Conservation (phyloP, 2,888 invertebrate genomes). For the Dysmachus trigonus region DNA sequence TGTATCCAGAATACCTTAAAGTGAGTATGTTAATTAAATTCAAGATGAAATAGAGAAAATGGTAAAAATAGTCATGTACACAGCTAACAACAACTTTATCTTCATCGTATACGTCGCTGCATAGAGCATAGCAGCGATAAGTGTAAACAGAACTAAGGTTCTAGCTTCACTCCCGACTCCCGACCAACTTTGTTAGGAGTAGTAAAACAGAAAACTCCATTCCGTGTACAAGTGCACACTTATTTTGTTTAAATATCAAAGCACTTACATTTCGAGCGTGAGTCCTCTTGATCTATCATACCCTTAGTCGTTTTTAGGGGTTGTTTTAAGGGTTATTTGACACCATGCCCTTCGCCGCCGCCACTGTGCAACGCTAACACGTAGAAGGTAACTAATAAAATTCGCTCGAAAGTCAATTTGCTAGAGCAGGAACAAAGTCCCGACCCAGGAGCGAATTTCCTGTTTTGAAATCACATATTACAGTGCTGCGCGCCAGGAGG, state of each 20-base stretch:
- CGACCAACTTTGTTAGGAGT: neutral
- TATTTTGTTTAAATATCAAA: neutral
- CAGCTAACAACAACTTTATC: neutral
- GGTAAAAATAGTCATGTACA: neutral
- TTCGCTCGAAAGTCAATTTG: slow-evolving; percentile 12
- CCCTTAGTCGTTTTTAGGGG: neutral
- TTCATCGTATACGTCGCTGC: neutral
- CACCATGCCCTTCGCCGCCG: neutral
- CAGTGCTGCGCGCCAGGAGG: neutral
- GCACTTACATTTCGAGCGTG: neutral
- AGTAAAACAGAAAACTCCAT: neutral
- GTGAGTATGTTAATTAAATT: neutral
- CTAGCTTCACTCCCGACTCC: neutral
- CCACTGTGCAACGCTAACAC: neutral
- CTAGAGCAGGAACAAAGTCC: neutral
- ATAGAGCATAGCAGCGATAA: neutral
- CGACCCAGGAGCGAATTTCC: neutral
- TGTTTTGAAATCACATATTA: slow-evolving; percentile 31
- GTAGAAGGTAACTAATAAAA: slow-evolving; percentile 8
- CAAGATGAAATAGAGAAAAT: neutral
- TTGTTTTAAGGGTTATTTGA: neutral
- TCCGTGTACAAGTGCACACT: neutral
- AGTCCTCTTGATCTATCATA: neutral
- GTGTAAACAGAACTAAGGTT: neutral
- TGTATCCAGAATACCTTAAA: neutral